Base-by-base conservation (phyloP, 2,888 invertebrate species). In the Rapana venosa region DNA sequence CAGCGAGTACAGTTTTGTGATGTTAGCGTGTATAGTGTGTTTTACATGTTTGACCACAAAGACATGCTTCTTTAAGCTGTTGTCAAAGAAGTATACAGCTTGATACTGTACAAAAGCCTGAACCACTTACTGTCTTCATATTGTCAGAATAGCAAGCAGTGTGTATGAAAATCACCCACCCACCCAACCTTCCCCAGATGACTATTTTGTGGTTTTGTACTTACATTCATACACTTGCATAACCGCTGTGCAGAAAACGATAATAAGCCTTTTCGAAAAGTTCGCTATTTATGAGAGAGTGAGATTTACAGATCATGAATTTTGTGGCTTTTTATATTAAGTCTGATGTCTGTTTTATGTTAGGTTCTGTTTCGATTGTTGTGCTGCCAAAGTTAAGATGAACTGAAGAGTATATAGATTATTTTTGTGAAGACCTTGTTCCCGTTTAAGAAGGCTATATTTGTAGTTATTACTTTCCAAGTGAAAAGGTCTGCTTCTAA, bases 401-500 rank as follows among this genome's bases (percentile, higher is more conserved):
- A 74, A 74, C 26, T 47, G 47, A 61, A 61, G 61, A 61, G 15
- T 36, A n/a, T 11, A 26, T 81, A 26, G 81, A 81, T 0, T 81
- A 81, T 81, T 81, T 81, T 81, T 81, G 81, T 81, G 81, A 47
- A 47, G 30, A 22, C 36, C 26, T 36, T 81, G 6, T 81, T 81
- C 26, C 81, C 81, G 0, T 5, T 81, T 47, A 22, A 81, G 81
- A 81, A 81, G 36, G 81, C 22, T 81, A 81, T 81, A 81, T 81
- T 81, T 81, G 81, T 74, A 74, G 74, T 74, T n/a, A 30, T 74
- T 74, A 74, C 36, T 81, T 81, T 81, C 36, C 81, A 81, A 47
- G 36, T 36, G 36, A 22, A 81, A 81, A 81, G 47, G 47, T 36
- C 74, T n/a, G 74, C 74, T 74, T 81, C 6, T 47, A 81, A 30